Evolutionary conservation across 2,113 vertebrate genomes (phyloP).

Genomic region (Melanocharis versteri): DNA sequence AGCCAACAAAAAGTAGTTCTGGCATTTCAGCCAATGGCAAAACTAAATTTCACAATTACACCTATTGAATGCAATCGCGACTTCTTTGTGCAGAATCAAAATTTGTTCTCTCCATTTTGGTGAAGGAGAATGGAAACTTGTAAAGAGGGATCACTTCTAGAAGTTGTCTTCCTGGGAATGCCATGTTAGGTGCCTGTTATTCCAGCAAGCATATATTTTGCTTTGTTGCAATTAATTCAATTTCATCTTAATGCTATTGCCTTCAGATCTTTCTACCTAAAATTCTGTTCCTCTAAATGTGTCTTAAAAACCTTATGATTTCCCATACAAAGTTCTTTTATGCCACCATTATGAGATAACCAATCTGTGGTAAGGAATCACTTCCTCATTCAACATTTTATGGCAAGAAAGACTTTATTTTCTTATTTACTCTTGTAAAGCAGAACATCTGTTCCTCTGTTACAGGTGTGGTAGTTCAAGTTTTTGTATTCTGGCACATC

Average conservation of each 20-base stretch:
- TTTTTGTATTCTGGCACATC: neutral
- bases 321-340: neutral
- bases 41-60: neutral
- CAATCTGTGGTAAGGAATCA: neutral
- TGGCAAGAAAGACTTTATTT: neutral
- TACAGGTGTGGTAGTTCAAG: neutral
- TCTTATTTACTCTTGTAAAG: neutral
- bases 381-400: neutral
- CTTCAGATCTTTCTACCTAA: neutral
- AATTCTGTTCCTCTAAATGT: neutral
- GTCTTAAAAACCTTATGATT: neutral
- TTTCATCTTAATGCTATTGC: fast-evolving
- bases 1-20: neutral
- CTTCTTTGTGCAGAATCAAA: neutral
- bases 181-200: fast-evolving
- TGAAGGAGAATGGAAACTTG: fast-evolving
- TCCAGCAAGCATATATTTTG: neutral
- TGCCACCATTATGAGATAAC: neutral
- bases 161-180: neutral
- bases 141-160: neutral
- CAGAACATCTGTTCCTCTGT: neutral
- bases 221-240: neutral
- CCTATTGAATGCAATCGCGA: neutral
- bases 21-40: neutral
- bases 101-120: neutral